phyloP scores from a whole-genome alignment of 2,888 invertebrate genomes.

The Tetragonisca angustula region DNA sequence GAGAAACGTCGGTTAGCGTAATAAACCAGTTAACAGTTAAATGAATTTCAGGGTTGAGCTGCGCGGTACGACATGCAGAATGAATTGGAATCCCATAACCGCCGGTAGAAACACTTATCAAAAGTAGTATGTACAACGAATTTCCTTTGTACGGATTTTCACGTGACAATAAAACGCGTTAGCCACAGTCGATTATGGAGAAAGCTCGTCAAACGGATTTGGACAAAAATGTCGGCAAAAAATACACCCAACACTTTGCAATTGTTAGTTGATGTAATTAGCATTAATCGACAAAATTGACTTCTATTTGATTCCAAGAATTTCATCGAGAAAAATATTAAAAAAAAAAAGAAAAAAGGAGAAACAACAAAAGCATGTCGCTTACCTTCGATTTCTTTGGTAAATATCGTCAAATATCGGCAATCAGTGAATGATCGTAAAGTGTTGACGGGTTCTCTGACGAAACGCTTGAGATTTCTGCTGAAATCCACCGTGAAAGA shows the following conservation, averaged over 20 bases:
- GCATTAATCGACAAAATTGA: background rate
- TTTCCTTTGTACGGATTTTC: slow-evolving; percentile 28
- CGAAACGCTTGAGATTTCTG: background rate
- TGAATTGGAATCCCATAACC: slow-evolving; percentile 49
- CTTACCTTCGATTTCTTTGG: slow-evolving; percentile 29
- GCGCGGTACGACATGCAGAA: slow-evolving; percentile 17
- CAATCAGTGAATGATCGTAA: background rate
- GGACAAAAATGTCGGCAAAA: slow-evolving; percentile 5
- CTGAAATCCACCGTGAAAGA: background rate
- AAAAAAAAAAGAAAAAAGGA: background rate
- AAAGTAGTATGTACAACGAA: slow-evolving; percentile 48
- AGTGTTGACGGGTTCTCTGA: background rate
- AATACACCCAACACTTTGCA: background rate
- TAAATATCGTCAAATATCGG: background rate
- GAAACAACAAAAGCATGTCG: slow-evolving; percentile 18
- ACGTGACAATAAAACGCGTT: slow-evolving; percentile 26
- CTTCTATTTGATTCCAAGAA: background rate
- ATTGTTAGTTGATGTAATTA: background rate
- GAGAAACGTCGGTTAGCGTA: background rate
- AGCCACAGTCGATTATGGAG: background rate
- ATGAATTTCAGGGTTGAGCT: slow-evolving; percentile 7
- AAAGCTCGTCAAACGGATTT: slow-evolving; percentile 20
- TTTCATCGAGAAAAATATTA: background rate
- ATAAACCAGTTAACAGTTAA: slow-evolving; percentile 14
- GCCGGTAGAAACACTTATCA: slow-evolving; percentile 54